Base-by-base conservation (phyloP, 2,113 vertebrate species). In the Rousettus leschenaultii region DNA sequence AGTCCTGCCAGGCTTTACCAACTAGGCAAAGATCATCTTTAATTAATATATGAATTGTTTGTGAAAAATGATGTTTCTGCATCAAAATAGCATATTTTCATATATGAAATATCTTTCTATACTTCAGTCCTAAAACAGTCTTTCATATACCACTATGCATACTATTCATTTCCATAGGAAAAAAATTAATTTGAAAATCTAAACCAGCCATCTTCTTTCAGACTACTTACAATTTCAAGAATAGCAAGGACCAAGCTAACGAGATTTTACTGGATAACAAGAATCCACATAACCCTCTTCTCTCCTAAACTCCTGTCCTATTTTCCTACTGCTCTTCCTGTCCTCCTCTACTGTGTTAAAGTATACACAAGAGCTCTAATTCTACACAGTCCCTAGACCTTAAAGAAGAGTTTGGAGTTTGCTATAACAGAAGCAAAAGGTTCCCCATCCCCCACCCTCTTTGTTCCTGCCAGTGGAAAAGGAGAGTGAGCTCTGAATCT, bases 151-250 rank as follows among this genome's bases (percentile, higher is more conserved):
- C 93, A 95, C 77, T 94, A 97, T 61, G 35, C 18, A 96, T 2
- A 66, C 11, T 86, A 78, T 57, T 83, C 4, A 30, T 94, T 97
- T 92, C 75, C 61, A 96, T 15, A 80, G 40, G 26, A 91, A 89
- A 89, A 93, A 87, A 84, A 65, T 35, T 63, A 66, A 35, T 70
- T 91, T 57, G 80, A 93, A n/a, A 85, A 45, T 22, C 93, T 82
- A 84, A 96, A 94, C 78, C 7, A 55, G 70, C 30, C 48, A 35
- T 68, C 18, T 86, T 73, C 92, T 79, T 88, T 22, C 48, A 88
- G 21, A 48, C 82, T 85, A 94, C 85, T 68, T 74, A 85, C 35
- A 92, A 92, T 15, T 95, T 74, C 66, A 89, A 88, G 96, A 84
- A 28, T 33, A 93, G 53, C 63, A 83, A 96, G 51, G 26, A 13